These are phyloP conservation scores for Calliopum simillimum DNA, from an alignment of 2,888 invertebrate species.

Conservation along the genomic window DNA sequence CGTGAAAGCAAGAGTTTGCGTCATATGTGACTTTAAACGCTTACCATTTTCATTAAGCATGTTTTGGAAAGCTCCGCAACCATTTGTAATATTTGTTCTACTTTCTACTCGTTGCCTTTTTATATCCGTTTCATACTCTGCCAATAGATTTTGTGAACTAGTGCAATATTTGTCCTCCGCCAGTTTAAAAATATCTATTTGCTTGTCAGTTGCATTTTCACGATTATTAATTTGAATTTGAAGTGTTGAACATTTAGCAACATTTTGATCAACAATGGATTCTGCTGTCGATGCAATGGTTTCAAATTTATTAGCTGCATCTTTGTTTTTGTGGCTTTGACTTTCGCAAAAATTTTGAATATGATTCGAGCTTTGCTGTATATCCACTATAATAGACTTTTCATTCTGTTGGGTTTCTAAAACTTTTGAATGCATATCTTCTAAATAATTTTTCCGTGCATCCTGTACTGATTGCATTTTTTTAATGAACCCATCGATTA, in stretches of 20 bases:
- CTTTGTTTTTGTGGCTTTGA: constrained; percentile 12
- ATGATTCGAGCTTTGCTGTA: constrained; percentile 12
- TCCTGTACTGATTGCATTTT: constrained; percentile 66
- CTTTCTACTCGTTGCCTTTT: constrained; percentile 45
- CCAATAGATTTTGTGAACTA: constrained; percentile 41
- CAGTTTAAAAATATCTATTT: constrained; percentile 38
- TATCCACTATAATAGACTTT: background rate
- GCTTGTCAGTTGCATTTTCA: constrained; percentile 45
- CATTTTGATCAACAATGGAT: constrained; percentile 47
- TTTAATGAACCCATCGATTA: constrained; percentile 55
- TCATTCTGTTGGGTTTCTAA: constrained; percentile 34
- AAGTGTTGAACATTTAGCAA: constrained; percentile 51
- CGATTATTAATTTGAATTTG: constrained; percentile 52
- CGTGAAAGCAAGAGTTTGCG: constrained; percentile 60
- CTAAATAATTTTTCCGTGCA: constrained; percentile 15
- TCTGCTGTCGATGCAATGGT: constrained; percentile 21
- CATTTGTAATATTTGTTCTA: constrained; percentile 34
- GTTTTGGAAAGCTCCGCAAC: constrained; percentile 39
- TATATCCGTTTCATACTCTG: constrained; percentile 43
- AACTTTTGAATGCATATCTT: constrained; percentile 36
- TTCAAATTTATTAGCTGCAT: background rate
- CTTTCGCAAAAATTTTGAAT: constrained; percentile 43
- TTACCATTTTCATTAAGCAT: constrained; percentile 49
- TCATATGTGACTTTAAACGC: constrained; percentile 49
- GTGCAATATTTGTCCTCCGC: constrained; percentile 40